Percentiles rank a stretch among this genome's conserved stretches.
Conservation (phyloP, 2,113 vertebrate species). For the Myiozetetes cayanensis region DNA sequence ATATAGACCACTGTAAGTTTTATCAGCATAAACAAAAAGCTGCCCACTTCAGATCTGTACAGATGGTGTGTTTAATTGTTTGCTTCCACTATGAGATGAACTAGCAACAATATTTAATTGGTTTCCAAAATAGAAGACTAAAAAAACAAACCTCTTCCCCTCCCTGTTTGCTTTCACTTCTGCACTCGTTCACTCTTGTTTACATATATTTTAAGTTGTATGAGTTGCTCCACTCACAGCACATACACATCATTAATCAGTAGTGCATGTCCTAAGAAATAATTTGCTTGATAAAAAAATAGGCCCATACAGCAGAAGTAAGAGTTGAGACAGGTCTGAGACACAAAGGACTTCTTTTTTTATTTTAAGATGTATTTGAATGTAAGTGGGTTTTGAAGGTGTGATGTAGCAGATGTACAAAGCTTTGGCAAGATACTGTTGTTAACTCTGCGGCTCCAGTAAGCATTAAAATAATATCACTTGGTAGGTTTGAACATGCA, state of each 20-base stretch:
- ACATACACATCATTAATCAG: background rate
- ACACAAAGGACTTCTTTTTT: background rate
- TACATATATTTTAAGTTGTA: background rate
- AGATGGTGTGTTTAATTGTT: conserved; percentile 12
- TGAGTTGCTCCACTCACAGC: background rate
- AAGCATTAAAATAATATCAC: background rate
- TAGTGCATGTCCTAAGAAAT: background rate
- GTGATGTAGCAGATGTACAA: background rate
- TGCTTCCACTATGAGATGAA: background rate
- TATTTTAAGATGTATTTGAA: background rate
- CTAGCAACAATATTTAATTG: background rate
- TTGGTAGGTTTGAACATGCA: background rate
- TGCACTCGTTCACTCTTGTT: background rate
- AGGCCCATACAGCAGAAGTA: background rate
- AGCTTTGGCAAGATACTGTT: background rate
- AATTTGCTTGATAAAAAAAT: background rate
- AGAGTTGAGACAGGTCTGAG: background rate
- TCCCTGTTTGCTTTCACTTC: background rate
- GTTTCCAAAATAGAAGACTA: background rate
- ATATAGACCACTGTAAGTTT: background rate
- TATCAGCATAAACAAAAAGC: background rate
- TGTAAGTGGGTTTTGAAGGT: background rate
- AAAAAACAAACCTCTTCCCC: background rate
- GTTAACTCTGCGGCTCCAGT: background rate
- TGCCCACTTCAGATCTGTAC: background rate